Percentiles rank a stretch among this genome's conserved stretches.
Conservation (phyloP, 2,113 vertebrate genomes). For the Danionella cerebrum region DNA sequence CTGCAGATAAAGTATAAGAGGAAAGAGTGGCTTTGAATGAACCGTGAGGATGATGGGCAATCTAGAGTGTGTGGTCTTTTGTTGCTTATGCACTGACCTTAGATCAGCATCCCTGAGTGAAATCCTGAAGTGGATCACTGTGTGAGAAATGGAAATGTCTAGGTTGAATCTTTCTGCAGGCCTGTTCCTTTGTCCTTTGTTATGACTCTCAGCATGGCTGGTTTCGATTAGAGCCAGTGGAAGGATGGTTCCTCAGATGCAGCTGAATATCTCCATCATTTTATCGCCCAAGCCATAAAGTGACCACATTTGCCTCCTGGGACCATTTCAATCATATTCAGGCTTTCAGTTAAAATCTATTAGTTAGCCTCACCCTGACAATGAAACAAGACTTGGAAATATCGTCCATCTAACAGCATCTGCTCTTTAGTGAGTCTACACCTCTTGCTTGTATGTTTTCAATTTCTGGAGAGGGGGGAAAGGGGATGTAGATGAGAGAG, state of each 20-base stretch:
- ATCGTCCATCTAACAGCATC: slow-evolving; percentile 34
- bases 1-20: slow-evolving; percentile 31
- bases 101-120: not conserved
- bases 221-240: slow-evolving; percentile 25
- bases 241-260: slow-evolving; percentile 9
- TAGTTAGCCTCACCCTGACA: slow-evolving; percentile 2
- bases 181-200: not conserved
- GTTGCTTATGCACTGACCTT: not conserved
- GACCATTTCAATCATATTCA: slow-evolving; percentile 6
- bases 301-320: slow-evolving; percentile 4
- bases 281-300: slow-evolving; percentile 21
- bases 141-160: not conserved
- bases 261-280: slow-evolving; percentile 26
- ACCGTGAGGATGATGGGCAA: slow-evolving; percentile 25
- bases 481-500: too few relatives aligned
- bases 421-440: slow-evolving; percentile 49
- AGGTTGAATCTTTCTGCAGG: not conserved
- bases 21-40: slow-evolving; percentile 33
- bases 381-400: slow-evolving; percentile 29
- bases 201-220: not conserved
- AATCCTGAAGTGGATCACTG: not conserved
- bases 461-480: slow-evolving; percentile 33
- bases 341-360: slow-evolving; percentile 2
- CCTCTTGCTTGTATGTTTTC: slow-evolving; percentile 55
- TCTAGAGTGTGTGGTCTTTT: slow-evolving; percentile 30